Conservation (phyloP, 2,888 invertebrate species). For the Ophioninae sp. region DNA sequence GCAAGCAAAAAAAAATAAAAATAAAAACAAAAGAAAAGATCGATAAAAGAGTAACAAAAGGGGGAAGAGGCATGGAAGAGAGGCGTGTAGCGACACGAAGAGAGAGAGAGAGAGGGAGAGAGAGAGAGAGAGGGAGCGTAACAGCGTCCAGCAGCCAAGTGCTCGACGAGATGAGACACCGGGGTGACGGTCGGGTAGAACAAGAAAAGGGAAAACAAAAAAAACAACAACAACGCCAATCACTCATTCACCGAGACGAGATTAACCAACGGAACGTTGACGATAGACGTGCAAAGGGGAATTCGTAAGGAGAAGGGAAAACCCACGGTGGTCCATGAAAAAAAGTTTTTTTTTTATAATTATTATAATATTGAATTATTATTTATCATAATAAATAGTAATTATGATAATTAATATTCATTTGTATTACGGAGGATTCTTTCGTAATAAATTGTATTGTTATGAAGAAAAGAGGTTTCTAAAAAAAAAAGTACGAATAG, state of each 20-base stretch:
- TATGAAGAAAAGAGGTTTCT: background rate
- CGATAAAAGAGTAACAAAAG: too few relatives aligned
- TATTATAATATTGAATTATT: background rate
- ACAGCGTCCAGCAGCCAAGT: too few relatives aligned
- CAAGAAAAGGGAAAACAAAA: slow-evolving; percentile 36
- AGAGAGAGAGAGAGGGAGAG: too few relatives aligned
- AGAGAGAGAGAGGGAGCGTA: too few relatives aligned
- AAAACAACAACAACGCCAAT: slow-evolving; percentile 44
- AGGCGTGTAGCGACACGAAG: too few relatives aligned
- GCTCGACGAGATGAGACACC: too few relatives aligned
- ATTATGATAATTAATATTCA: background rate
- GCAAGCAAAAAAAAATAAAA: too few relatives aligned
- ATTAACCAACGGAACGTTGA: slow-evolving; percentile 36
- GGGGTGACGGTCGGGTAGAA: background rate
- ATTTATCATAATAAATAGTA: background rate
- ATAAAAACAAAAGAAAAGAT: too few relatives aligned
- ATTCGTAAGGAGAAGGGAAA: background rate
- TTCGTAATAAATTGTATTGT: background rate
- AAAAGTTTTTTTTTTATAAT: background rate
- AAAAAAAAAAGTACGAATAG: background rate
- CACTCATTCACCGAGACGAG: slow-evolving; percentile 50
- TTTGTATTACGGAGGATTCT: background rate
- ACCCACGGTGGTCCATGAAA: background rate
- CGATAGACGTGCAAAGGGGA: background rate
- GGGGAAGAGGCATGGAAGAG: too few relatives aligned